These are phyloP conservation scores for Corythaeola cristata DNA, from an alignment of 2,113 vertebrate species.

Conservation along the genomic window DNA sequence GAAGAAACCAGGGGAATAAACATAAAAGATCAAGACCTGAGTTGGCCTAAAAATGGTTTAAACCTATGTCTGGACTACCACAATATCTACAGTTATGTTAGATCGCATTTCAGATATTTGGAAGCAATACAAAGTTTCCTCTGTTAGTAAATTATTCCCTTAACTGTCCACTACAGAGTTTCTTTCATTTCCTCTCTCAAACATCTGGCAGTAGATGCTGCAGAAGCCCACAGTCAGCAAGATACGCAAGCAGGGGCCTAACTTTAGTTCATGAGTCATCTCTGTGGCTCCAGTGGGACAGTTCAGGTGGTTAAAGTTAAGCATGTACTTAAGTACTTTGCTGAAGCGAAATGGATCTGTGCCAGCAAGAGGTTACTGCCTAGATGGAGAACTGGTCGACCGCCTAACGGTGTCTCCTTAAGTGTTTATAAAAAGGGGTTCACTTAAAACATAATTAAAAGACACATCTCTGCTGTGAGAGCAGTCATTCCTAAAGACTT, in stretches of 20 bases:
- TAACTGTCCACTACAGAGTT: slow-evolving; percentile 50
- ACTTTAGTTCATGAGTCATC: slow-evolving; percentile 63
- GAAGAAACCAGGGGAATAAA: background rate
- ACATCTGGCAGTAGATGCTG: slow-evolving; percentile 46
- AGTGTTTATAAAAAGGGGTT: background rate
- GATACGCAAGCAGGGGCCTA: background rate
- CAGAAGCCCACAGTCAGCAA: slow-evolving; percentile 60
- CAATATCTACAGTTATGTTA: background rate
- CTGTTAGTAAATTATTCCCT: slow-evolving; percentile 48
- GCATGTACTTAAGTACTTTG: background rate
- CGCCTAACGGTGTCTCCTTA: background rate
- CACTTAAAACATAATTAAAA: background rate
- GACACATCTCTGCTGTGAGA: background rate
- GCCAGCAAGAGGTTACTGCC: background rate
- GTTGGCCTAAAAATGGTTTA: background rate
- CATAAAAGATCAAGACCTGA: background rate
- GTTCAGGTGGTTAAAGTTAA: slow-evolving; percentile 60
- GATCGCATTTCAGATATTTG: slow-evolving; percentile 40
- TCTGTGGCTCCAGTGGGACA: slow-evolving; percentile 18
- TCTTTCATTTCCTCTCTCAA: slow-evolving; percentile 56
- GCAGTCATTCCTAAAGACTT: background rate
- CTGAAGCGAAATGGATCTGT: background rate
- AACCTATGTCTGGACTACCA: slow-evolving; percentile 11
- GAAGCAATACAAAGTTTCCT: slow-evolving; percentile 48
- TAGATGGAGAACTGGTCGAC: background rate